Percentiles rank a stretch among this genome's conserved stretches.
These are phyloP conservation scores for Cryptotermes secundus DNA, from an alignment of 1,140 invertebrate species.

Conservation along the genomic window DNA sequence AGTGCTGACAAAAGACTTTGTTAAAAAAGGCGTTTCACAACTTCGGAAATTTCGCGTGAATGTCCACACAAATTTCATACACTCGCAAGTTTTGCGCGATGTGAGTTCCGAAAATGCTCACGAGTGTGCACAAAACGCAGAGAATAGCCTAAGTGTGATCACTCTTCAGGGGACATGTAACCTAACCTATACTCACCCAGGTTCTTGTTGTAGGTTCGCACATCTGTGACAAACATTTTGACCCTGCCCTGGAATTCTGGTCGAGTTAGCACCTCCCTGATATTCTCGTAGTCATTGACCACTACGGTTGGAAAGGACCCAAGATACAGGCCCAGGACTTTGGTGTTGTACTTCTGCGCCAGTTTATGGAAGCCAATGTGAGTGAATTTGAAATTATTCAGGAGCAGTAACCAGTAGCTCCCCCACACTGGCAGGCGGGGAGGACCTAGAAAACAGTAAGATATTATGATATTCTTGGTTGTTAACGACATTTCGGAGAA, in stretches of 20 bases:
- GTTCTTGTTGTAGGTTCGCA: conserved; percentile 33
- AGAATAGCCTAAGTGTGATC: too few species aligned
- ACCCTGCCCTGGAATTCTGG: conserved; percentile 50
- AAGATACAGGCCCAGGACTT: conserved; percentile 49
- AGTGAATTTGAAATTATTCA: conserved; percentile 42
- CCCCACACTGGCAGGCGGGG: conserved; percentile 43
- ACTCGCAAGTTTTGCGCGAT: too few species aligned
- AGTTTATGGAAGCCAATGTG: conserved; percentile 40
- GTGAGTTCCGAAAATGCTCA: too few species aligned
- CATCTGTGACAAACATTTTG: conserved; percentile 41
- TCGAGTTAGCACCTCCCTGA: conserved; percentile 48
- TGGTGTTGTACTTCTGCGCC: conserved; percentile 47
- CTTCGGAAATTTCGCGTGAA: too few species aligned
- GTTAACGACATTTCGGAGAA: too few species aligned
- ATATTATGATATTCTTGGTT: too few species aligned
- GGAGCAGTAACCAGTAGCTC: conserved; percentile 42
- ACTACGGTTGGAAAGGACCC: conserved; percentile 45
- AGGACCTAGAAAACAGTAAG: conserved; percentile 39
- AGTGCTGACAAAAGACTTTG: too few species aligned
- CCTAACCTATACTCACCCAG: too few species aligned
- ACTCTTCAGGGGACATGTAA: too few species aligned
- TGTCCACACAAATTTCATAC: too few species aligned
- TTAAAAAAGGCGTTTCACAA: too few species aligned
- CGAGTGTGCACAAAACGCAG: too few species aligned
- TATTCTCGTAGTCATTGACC: conserved; percentile 45